Percentiles rank a stretch among this genome's conserved stretches.
Evolutionary conservation across 2,888 invertebrate species (phyloP).

Genomic region (Notodonta dromedarius): DNA sequence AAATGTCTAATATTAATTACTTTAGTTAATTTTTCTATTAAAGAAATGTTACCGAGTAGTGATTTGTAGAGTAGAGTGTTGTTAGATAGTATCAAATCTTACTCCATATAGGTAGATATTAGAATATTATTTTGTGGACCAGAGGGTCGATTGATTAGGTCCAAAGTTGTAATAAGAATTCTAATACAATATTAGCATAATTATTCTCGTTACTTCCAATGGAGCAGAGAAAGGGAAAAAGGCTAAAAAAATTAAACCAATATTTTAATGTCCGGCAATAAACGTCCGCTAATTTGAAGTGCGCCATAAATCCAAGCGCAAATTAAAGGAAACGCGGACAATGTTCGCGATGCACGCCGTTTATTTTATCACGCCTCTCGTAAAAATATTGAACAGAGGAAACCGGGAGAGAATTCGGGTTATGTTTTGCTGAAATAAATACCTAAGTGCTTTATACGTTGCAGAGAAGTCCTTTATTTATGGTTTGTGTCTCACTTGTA

Average conservation of each 20-base stretch:
- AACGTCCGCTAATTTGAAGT: slow-evolving; percentile 44
- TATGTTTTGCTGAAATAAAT: slow-evolving; percentile 24
- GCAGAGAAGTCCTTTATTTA: background rate
- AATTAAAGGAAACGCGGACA: slow-evolving; percentile 49
- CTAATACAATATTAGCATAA: too few species aligned
- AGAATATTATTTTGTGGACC: too few species aligned
- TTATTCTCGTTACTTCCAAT: too few species aligned
- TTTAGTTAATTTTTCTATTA: too few species aligned
- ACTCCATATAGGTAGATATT: too few species aligned
- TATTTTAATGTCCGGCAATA: slow-evolving; percentile 45
- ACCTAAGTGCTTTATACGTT: slow-evolving; percentile 25
- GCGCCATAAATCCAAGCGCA: slow-evolving; percentile 50
- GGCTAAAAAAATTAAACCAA: slow-evolving; percentile 19
- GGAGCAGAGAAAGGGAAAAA: background rate
- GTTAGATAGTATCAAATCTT: too few species aligned
- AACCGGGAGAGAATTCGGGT: background rate
- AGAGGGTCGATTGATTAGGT: too few species aligned
- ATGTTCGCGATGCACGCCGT: slow-evolving; percentile 33
- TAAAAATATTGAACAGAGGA: slow-evolving; percentile 21
- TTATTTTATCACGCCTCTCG: slow-evolving; percentile 32
- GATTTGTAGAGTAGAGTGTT: too few species aligned
- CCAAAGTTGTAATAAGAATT: too few species aligned
- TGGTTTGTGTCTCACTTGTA: background rate
- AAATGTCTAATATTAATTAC: too few species aligned
- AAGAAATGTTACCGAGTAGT: too few species aligned